A percentile compares a stretch with the other conserved stretches of the same genome.
Conservation (phyloP, 2,888 invertebrate genomes). For the Oxyteleia sp. region DNA sequence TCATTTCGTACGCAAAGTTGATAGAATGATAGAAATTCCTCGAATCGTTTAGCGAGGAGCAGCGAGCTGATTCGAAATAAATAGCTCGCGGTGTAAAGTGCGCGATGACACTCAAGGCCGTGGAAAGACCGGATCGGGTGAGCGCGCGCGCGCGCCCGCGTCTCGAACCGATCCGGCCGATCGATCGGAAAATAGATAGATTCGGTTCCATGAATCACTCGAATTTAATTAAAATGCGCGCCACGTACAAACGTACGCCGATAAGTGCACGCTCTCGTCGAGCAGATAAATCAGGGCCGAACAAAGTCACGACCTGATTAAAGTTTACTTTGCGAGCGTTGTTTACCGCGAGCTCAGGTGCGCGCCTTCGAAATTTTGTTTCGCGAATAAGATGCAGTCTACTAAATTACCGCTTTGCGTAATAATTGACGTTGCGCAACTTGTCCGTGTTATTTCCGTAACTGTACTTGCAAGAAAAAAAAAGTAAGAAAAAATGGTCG, state of each 20-base stretch:
- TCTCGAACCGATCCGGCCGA: conserved; percentile 30
- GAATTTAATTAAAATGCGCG: conserved; percentile 70
- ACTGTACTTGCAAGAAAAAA: neutral
- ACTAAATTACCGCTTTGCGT: conserved; percentile 61
- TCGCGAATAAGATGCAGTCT: conserved; percentile 46
- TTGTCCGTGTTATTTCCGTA: conserved; percentile 41
- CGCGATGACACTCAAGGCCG: conserved; percentile 57
- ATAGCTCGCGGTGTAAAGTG: conserved; percentile 56
- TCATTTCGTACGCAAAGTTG: neutral
- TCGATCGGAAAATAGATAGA: conserved; percentile 49
- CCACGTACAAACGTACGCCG: conserved; percentile 48
- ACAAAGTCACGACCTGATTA: conserved; percentile 67
- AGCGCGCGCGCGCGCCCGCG: too few relatives aligned
- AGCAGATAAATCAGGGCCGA: conserved; percentile 70
- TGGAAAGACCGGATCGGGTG: conserved; percentile 44
- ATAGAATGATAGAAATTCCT: too few relatives aligned
- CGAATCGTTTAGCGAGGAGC: too few relatives aligned
- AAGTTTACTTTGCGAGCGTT: conserved; percentile 58
- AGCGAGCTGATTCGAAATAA: conserved; percentile 33
- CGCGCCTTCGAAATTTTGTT: conserved; percentile 59
- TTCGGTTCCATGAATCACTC: conserved; percentile 65
- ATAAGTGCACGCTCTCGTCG: conserved; percentile 64
- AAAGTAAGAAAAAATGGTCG: too few relatives aligned
- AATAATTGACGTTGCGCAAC: conserved; percentile 56
- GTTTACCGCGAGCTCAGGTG: conserved; percentile 38